These are phyloP conservation scores for Pterostichus madidus DNA, from an alignment of 2,888 invertebrate species.

Conservation along the genomic window DNA sequence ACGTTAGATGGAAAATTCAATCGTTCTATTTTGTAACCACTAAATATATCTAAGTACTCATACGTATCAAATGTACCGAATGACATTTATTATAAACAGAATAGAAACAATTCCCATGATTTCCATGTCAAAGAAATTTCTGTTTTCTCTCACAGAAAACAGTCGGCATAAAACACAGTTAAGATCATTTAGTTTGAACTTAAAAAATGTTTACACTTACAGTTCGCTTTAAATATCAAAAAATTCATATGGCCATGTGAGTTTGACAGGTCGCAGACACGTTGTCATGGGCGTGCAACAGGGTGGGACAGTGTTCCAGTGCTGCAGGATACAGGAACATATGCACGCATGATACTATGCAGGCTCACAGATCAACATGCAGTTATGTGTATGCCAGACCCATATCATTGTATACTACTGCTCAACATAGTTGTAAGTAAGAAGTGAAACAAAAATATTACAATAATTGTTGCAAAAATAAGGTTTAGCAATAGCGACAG, in stretches of 20 bases:
- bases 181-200: constrained; percentile 23
- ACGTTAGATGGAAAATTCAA: no score
- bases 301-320: neutral
- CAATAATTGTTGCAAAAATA: no score
- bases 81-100: constrained; percentile 42
- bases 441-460: no score
- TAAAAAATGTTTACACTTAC: constrained; percentile 53
- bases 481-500: no score
- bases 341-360: constrained; percentile 21
- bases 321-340: constrained; percentile 1
- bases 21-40: no score
- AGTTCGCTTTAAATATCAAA: constrained; percentile 57
- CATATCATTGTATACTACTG: neutral
- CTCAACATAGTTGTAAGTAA: neutral
- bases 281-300: constrained; percentile 25
- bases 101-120: neutral
- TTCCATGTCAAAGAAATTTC: constrained; percentile 15
- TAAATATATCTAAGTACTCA: no score
- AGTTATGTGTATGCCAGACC: constrained; percentile 2
- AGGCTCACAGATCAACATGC: constrained; percentile 16
- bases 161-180: constrained; percentile 13
- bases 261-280: constrained; percentile 53
- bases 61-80: no score
- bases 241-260: constrained; percentile 57
- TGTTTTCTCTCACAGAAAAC: constrained; percentile 47